Base-by-base conservation (phyloP, 2,797 vertebrate genomes). In the Gastrophryne carolinensis region DNA sequence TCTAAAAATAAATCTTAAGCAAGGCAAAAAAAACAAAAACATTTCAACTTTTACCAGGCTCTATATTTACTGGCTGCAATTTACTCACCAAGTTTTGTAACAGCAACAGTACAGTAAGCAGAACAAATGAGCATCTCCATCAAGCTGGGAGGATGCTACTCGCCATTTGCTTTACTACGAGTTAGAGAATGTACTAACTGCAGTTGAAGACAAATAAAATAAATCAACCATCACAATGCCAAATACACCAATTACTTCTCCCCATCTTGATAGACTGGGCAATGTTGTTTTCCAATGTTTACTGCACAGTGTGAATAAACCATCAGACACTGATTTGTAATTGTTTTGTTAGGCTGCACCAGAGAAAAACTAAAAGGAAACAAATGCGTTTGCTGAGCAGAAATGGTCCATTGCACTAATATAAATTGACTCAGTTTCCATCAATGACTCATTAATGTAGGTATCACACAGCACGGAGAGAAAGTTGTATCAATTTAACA, bases 381-480 rank as follows among this genome's bases (percentile, higher is more conserved):
- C 44, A 67, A 66, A 69, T 76, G 58, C 53, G 66, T 70, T 75
- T 47, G 53, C 66, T 17, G 57, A 32, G 50, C 27, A 47, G 57
- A 56, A 76, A 70, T 56, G 73, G 19, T 76, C 66, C 49, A 70
- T 44, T 70, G 66, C 34, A 34, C 58, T 70, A 76, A 76, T 70
- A 76, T 29, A 76, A 56, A 69, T 70, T 70, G 73, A 54, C 73
- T 70, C 47, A 8, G 30, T 75, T 69, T 75, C 56, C 57, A 75
- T 69, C 73, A 63, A 56, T 70, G 73, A 70, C 65, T 76, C 56
- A 76, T 76, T 76, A 70, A 76, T 76, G 73, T 66, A 69, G 56
- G 56, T 39, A 61, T 75, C 44, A 39, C 44, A 62, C 21, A 37
- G 47, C 66, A 70, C 53, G 58, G 29, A 57, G 13, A 26, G 73